Base-by-base conservation (phyloP, 2,797 vertebrate genomes). In the Pseudopleuronectes americanus region DNA sequence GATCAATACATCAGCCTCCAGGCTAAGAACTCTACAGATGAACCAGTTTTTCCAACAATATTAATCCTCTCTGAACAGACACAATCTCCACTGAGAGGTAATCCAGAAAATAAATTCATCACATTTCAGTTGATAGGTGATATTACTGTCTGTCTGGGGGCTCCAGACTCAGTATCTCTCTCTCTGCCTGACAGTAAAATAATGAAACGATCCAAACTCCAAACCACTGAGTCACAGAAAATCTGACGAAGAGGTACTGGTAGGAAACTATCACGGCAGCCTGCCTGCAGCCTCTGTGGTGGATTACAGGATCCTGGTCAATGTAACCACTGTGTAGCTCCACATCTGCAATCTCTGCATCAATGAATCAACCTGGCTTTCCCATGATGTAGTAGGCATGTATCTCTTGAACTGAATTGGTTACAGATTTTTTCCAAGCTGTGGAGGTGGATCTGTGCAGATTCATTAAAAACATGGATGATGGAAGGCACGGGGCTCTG, bases 1-100 rank as follows among this genome's bases (percentile, higher is more conserved):
- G 54, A 85, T 84, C 76, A 71, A 86, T 83, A 64, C 0, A 43
- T 61, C 67, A 70, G 53, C 63, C 69, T 68, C 45, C 54, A 38
- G 68, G 71, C 53, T 23, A 21, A 38, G 47, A 45, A 47, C 73
- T 28, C 56, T 38, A 45, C 26, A 61, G 31, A 64, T 74, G 51
- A 76, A 67, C 22, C 65, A 14, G 65, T 51, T 26, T 49, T 65
- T 68, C 38, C 22, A 56, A 64, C 57, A 57, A 64, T 38, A 63
- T 64, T 56, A 76, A 77, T 64, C 76, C 61, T 76, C 64, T 79
- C 74, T 55, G 8, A 68, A 65, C 4, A 78, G 68, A 86, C 64
- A 48, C 79, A 17, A 49, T 70, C 52, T 61, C 3, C 66, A 79
- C 48, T 58, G 38, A 55, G 36, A 45, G 31, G 45, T 56, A 47